These are phyloP conservation scores for Candoia aspera DNA, from an alignment of 2,113 vertebrate genomes.

Conservation along the genomic window DNA sequence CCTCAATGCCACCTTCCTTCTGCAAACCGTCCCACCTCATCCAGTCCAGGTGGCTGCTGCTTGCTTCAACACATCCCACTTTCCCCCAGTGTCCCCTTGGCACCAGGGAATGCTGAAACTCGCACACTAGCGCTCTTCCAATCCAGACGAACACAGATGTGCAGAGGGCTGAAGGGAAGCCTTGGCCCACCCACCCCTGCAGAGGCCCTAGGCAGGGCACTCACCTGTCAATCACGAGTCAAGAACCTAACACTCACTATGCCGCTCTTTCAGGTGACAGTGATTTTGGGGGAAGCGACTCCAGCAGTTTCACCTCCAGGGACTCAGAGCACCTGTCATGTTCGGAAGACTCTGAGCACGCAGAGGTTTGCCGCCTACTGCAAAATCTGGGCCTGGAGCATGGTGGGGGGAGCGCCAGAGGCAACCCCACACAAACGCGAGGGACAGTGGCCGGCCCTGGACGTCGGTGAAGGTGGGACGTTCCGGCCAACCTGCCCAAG, in stretches of 20 bases:
- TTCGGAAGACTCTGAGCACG: constrained; percentile 49
- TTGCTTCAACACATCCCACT: background rate
- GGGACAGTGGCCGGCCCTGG: background rate
- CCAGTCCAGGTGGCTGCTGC: background rate
- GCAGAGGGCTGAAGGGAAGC: background rate
- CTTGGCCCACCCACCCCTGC: background rate
- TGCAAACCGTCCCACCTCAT: background rate
- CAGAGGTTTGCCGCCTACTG: constrained; percentile 70
- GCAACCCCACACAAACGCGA: background rate
- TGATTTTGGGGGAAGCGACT: constrained; percentile 56
- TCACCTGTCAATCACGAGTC: background rate
- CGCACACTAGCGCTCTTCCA: background rate
- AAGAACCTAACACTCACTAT: too few species aligned
- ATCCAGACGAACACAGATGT: background rate
- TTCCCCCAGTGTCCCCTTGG: background rate
- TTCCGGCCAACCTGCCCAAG: background rate
- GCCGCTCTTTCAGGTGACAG: constrained; percentile 55
- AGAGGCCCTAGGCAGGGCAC: background rate
- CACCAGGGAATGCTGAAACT: background rate
- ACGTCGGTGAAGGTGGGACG: background rate
- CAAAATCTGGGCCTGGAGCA: constrained; percentile 66
- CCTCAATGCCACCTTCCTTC: background rate
- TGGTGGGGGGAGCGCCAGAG: background rate
- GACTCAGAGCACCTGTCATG: constrained; percentile 63
- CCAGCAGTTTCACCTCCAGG: constrained; percentile 60